Conservation (phyloP, 2,797 vertebrate species). For the Coregonus ussuriensis region DNA sequence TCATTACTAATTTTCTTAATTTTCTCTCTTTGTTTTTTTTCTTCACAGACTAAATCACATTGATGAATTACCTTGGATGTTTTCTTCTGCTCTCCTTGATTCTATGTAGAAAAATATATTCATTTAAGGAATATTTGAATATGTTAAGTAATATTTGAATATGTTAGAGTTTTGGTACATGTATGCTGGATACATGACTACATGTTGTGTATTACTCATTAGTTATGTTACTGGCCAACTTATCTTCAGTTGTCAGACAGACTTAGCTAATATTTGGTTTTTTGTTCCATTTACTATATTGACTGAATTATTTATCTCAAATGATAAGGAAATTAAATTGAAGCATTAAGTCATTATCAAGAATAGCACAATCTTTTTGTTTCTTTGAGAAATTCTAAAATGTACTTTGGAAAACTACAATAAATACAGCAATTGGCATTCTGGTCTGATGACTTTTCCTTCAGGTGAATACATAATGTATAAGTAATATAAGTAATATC, state of each 20-base stretch:
- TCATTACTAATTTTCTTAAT: background rate
- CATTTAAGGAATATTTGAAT: background rate
- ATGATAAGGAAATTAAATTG: background rate
- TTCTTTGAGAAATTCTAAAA: background rate
- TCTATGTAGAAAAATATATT: background rate
- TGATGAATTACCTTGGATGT: background rate
- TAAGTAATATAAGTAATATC: background rate
- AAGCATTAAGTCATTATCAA: background rate
- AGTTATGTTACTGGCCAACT: background rate
- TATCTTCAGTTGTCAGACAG: background rate
- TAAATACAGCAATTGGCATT: conserved; percentile 45
- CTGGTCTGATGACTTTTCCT: background rate
- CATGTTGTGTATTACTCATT: background rate
- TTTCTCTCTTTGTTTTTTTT: conserved; percentile 17
- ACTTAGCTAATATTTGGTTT: too few relatives aligned
- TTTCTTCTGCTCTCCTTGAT: background rate
- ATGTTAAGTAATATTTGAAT: background rate
- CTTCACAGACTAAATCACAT: conserved; percentile 53
- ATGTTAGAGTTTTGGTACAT: background rate
- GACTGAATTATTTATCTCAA: background rate
- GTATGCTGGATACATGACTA: too few relatives aligned
- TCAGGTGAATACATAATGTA: background rate
- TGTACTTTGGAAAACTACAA: conserved; percentile 23
- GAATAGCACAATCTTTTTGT: background rate
- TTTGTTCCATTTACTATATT: background rate